Evolutionary conservation across 2,888 invertebrate genomes (phyloP).

Genomic region (Dicranocentrus wangi): DNA sequence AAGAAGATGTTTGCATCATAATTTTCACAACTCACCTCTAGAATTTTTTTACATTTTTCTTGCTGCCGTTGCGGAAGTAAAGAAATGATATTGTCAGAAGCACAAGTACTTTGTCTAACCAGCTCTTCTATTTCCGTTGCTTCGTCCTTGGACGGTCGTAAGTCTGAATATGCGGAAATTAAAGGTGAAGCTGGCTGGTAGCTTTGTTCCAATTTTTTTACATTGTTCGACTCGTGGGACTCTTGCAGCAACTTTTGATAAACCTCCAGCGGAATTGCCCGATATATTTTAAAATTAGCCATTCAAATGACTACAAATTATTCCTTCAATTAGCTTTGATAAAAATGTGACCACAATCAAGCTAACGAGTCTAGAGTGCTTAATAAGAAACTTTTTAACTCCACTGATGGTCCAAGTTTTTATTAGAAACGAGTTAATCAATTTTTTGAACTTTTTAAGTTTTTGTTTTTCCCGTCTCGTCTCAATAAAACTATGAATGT

Average conservation of each 20-base stretch:
- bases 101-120: no score
- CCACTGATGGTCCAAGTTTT: slow-evolving; percentile 13
- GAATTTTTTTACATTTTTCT: background rate
- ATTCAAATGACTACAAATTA: slow-evolving; percentile 18
- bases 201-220: background rate
- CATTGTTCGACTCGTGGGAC: no score
- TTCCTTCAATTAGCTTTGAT: slow-evolving; percentile 27
- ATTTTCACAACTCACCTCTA: background rate
- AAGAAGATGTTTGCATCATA: no score
- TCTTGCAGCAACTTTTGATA: background rate
- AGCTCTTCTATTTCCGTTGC: no score
- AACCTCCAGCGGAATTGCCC: slow-evolving; percentile 1
- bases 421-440: slow-evolving; percentile 23
- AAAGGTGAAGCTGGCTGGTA: background rate
- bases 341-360: slow-evolving; percentile 33
- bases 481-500: slow-evolving; percentile 8
- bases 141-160: background rate
- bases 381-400: slow-evolving; percentile 33
- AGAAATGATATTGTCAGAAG: background rate
- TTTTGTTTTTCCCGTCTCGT: slow-evolving; percentile 9
- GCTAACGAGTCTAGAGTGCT: slow-evolving; percentile 11
- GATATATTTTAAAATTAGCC: slow-evolving; percentile 13
- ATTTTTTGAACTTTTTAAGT: slow-evolving; percentile 10
- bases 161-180: background rate
- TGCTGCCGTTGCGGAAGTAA: background rate